Base-by-base conservation (phyloP, 2,888 invertebrate genomes). In the Cosmia pyralina region DNA sequence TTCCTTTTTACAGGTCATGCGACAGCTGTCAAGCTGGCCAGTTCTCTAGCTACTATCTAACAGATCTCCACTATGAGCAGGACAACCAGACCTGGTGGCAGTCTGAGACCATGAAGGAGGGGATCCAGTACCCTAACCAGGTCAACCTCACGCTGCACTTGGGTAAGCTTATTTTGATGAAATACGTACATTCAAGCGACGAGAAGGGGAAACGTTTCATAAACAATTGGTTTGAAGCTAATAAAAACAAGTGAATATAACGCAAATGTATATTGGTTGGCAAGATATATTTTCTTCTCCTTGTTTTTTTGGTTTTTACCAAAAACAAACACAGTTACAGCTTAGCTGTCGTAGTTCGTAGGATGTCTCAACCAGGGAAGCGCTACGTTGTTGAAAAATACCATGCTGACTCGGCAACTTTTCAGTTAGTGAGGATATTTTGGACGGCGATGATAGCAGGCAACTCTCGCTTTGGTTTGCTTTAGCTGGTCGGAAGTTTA, bases 1-100 rank as follows among this genome's bases (percentile, higher is more conserved):
- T 46, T 53, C 13, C 11, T 48, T 17, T n/a, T 44, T n/a, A 17
- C 52, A 98, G 98, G 90, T 98, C 98, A 7, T 98, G 98, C 90
- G 98, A 98, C 88, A 95, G 97, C 75, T 99, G 99, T 93, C 97
- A 96, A 88, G 96, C 96, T 11, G 96, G 95, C 0, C 93, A 95
- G 87, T 96, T 96, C 89, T 95, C 96, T 34, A 94, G 94, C 22
- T 94, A 96, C 68, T 98, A 97, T 93, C 96, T 99, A 86, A 99
- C 99, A 5, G 99, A 99, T 93, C 97, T 98, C 89, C 99, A 99
- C 91, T 98, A 99, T 92, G 98, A 98, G 92, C 97, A 98, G 80
- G 98, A 98, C 85, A 98, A 98, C 91, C 98, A 98, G 84, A 99
- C 99, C 0, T 99, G 99, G 98, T 99, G 99, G 99, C 99, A 99